Evolutionary conservation across 1,140 invertebrate species (phyloP), one percentile per base, ranked within the genome.

Genomic region (Laupala kohalensis): DNA sequence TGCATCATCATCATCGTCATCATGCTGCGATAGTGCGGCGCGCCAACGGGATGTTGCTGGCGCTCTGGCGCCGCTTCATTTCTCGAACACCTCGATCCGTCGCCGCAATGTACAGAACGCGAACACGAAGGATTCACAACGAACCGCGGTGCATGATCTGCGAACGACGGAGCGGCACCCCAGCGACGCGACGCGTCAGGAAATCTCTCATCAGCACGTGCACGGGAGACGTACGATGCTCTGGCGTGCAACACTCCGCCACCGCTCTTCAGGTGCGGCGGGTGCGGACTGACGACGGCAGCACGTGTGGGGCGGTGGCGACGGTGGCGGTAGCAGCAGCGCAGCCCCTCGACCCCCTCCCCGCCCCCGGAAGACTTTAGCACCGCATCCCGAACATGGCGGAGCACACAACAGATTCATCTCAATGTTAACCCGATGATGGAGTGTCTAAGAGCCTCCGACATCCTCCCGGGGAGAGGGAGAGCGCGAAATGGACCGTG

Each of bases 1-100:
- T 72, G 71, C 71, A 72, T 72, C 71, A 67, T 72, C 71, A 72
- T 67, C 71, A 72, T 67, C 6, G 71, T 67, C 71, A 72, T 72
- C 65, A 67, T 71, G 70, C 70, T 67, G 70, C 63, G 25, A 37
- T 29, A 3, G 25, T 25, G 25, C 70, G 25, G 69, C 30, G 25
- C 9, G 27, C 3, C 30, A 12, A 28, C 25, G 19, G 25, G 30
- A 70, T 53, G 9, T 24, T 6, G 4, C 4, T 4, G 25, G 3
- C 25, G 24, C 15, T 6, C 25, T 24, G 9, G 27, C 9, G 27
- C 19, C 9, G 15, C 19, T 67, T 26, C 65, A 19, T 25, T 19
- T 15, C 5, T 3, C 27, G 3, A 5, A 67, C 19, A 25, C 26
- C 19, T 4, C 25, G 27, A 19, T 6, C 13, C 25, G 25, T 19